phyloP scores from a whole-genome alignment of 37 sponge, comb jelly and placozoan genomes.

The Geodia barretti region DNA sequence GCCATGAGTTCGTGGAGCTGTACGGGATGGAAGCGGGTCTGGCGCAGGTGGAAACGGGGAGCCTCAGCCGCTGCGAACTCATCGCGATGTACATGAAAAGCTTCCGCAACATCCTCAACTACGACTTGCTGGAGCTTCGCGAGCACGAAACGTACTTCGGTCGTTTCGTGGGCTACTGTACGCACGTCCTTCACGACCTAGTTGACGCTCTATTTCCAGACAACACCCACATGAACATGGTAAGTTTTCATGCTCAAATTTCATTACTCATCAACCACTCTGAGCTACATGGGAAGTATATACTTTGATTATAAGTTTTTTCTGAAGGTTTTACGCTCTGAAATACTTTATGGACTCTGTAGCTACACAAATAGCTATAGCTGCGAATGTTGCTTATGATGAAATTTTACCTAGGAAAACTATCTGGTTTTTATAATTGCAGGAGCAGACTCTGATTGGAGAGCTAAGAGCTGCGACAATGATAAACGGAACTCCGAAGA shows the following conservation, averaged over 20 bases:
- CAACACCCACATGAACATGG: background rate
- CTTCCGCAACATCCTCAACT: constrained; percentile 33
- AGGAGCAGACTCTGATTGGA: too few species aligned
- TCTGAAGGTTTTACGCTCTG: background rate
- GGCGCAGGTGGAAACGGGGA: background rate
- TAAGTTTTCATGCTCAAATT: background rate
- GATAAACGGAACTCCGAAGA: too few species aligned
- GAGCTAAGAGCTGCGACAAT: background rate
- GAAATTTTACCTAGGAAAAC: background rate
- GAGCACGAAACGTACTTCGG: background rate
- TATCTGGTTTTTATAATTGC: too few species aligned
- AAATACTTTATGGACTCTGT: background rate
- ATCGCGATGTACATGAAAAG: constrained; percentile 26
- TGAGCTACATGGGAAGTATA: background rate
- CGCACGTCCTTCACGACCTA: constrained; percentile 16
- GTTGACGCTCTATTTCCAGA: constrained; percentile 1
- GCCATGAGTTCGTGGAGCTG: constrained; percentile 1
- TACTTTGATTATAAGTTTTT: background rate
- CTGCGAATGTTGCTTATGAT: background rate
- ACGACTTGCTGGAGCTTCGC: constrained; percentile 8
- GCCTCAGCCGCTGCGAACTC: constrained; percentile 6
- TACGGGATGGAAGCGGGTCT: constrained; percentile 8
- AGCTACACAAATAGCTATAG: background rate
- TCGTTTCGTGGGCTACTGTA: constrained; percentile 3
- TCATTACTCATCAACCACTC: background rate